Conservation (phyloP, 2,797 vertebrate genomes). For the Peromyscus aztecus region DNA sequence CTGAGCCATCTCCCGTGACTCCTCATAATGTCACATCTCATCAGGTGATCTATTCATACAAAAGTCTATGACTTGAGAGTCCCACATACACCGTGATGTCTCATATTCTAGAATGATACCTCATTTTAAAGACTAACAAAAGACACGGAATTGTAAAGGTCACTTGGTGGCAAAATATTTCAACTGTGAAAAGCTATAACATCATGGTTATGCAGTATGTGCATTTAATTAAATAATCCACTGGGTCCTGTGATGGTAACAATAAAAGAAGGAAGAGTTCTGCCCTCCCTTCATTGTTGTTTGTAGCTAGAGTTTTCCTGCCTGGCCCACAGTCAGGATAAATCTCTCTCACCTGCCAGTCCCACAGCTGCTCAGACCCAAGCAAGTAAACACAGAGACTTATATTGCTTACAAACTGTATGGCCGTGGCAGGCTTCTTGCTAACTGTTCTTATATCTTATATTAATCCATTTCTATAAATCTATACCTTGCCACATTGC, state of each 20-base stretch:
- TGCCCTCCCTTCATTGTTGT: not conserved
- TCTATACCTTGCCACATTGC: too few relatives aligned
- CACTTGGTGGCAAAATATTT: not conserved
- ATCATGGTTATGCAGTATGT: not conserved
- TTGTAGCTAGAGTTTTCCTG: too few relatives aligned
- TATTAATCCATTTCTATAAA: too few relatives aligned
- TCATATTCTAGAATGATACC: not conserved
- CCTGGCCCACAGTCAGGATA: too few relatives aligned
- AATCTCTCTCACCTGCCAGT: too few relatives aligned
- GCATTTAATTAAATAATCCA: not conserved
- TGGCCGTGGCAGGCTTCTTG: too few relatives aligned
- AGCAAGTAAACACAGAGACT: too few relatives aligned
- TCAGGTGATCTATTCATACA: not conserved
- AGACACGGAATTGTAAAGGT: not conserved
- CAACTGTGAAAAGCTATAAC: not conserved
- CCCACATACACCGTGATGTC: not conserved
- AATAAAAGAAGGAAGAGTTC: not conserved
- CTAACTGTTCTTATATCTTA: too few relatives aligned
- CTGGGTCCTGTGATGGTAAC: not conserved
- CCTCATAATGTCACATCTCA: not conserved
- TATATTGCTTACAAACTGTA: too few relatives aligned
- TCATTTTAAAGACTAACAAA: not conserved
- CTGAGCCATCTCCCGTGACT: not conserved
- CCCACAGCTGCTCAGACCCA: too few relatives aligned
- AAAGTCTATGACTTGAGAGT: not conserved